These are phyloP conservation scores for Labroides dimidiatus DNA, from an alignment of 2,797 vertebrate species.

Conservation along the genomic window DNA sequence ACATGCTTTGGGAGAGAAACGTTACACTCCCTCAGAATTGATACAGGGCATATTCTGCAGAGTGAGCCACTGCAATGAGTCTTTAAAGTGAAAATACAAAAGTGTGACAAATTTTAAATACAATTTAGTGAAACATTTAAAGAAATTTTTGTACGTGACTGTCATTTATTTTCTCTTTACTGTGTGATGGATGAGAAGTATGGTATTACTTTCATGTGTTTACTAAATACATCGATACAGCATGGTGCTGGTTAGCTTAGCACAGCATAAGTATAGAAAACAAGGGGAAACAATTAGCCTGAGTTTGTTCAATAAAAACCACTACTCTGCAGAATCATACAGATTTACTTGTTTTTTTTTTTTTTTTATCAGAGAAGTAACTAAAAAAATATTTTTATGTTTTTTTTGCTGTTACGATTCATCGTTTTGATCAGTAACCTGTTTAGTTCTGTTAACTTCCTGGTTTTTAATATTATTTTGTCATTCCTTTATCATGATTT, in stretches of 20 bases:
- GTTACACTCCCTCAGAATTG: constrained; percentile 18
- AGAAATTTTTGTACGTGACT: too few species aligned
- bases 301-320: background rate
- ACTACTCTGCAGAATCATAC: background rate
- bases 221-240: background rate
- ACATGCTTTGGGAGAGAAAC: constrained; percentile 14
- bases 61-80: background rate
- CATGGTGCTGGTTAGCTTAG: background rate
- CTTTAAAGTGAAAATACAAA: background rate
- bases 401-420: too few species aligned
- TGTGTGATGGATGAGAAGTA: too few species aligned
- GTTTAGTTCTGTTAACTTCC: too few species aligned
- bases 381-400: too few species aligned
- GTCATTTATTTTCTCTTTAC: too few species aligned
- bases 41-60: constrained; percentile 1
- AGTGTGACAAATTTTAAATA: background rate
- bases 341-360: too few species aligned
- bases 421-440: too few species aligned
- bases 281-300: background rate
- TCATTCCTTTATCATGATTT: too few species aligned
- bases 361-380: too few species aligned
- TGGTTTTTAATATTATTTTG: too few species aligned
- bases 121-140: too few species aligned
- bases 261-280: background rate
- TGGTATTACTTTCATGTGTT: background rate